Conservation (phyloP, 1,140 invertebrate species). For the Trialeurodes vaporariorum region DNA sequence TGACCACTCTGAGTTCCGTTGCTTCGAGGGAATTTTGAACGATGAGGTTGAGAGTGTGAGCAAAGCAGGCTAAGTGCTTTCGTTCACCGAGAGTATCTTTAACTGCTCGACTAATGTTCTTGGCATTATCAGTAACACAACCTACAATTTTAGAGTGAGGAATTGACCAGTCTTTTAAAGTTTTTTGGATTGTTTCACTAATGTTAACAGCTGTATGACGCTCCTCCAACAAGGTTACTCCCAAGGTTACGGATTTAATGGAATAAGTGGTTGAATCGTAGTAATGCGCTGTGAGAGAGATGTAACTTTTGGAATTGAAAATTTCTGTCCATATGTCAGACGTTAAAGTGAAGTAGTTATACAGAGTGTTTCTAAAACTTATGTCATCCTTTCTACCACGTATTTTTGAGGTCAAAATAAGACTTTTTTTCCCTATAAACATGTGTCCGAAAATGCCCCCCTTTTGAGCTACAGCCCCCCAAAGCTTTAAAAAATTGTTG, state of each 20-base stretch:
- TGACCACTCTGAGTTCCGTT: background rate
- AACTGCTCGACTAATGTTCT: slow-evolving; percentile 22
- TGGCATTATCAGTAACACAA: background rate
- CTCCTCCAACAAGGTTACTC: background rate
- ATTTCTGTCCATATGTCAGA: background rate
- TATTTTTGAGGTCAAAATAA: no score
- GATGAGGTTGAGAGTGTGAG: slow-evolving; percentile 35
- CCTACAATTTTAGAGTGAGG: background rate
- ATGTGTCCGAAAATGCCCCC: no score
- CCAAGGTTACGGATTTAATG: background rate
- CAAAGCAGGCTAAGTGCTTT: slow-evolving; percentile 34
- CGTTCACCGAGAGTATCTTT: slow-evolving; percentile 29
- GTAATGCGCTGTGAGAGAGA: background rate
- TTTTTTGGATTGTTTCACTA: background rate
- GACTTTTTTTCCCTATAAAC: no score
- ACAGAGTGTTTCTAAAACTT: background rate
- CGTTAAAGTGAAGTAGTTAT: background rate
- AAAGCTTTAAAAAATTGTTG: no score
- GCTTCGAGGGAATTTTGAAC: slow-evolving; percentile 23
- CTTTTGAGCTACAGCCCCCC: no score
- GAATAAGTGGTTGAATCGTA: background rate
- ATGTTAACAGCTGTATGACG: background rate
- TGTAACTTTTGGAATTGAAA: background rate
- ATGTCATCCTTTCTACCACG: no score
- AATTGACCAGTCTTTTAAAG: background rate